A percentile compares a stretch with the other conserved stretches of the same genome.
phyloP scores from a whole-genome alignment of 2,888 invertebrate species.

The Eupithecia dodoneata region DNA sequence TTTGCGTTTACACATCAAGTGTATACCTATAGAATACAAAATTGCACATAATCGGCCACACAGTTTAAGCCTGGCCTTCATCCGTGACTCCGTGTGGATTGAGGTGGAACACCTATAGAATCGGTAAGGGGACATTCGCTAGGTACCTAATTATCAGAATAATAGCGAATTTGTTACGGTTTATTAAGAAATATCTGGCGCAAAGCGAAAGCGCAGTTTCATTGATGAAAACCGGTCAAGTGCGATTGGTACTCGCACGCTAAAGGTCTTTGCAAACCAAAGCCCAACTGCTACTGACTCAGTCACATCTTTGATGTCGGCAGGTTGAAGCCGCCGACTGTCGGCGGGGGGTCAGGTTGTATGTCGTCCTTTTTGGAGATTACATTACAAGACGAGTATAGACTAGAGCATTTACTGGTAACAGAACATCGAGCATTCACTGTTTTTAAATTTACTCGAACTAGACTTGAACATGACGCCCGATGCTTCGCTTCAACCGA shows the following conservation, averaged over 20 bases:
- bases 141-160: neutral
- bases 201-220: neutral
- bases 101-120: neutral
- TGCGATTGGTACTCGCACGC: neutral
- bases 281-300: neutral
- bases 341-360: too few relatives aligned
- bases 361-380: too few relatives aligned
- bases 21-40: neutral
- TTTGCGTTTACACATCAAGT: neutral
- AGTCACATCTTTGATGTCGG: neutral
- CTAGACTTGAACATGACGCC: too few relatives aligned
- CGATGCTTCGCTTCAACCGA: too few relatives aligned
- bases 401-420: too few relatives aligned
- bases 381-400: too few relatives aligned
- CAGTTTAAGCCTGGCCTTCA: constrained; percentile 8
- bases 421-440: too few relatives aligned
- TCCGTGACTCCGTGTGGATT: constrained; percentile 3
- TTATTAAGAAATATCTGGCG: neutral
- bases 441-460: too few relatives aligned
- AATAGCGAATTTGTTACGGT: neutral
- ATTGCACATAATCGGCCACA: neutral
- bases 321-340: neutral
- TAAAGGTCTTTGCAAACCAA: neutral
- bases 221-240: neutral
- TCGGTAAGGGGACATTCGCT: neutral